phyloP scores from a whole-genome alignment of 2,888 invertebrate species.

The Drepana falcataria region DNA sequence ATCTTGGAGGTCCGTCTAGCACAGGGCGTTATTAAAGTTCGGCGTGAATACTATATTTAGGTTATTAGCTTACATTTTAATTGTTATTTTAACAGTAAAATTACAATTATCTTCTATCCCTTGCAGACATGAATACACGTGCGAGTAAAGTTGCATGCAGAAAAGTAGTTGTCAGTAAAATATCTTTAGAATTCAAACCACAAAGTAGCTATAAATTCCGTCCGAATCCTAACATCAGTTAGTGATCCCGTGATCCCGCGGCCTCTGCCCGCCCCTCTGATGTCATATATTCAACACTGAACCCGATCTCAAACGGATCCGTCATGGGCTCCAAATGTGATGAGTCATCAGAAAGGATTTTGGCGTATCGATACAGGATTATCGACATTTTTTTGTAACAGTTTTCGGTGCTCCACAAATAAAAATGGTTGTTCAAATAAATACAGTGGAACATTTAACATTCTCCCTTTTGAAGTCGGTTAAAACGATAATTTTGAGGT shows the following conservation, averaged over 20 bases:
- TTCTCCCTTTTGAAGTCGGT: too few species aligned
- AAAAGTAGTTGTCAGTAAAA: background rate
- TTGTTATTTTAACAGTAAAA: too few species aligned
- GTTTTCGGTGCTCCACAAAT: background rate
- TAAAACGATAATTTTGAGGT: too few species aligned
- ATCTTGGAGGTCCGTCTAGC: too few species aligned
- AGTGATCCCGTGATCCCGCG: constrained; percentile 36
- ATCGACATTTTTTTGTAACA: background rate
- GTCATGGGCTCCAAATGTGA: constrained; percentile 56
- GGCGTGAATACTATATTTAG: too few species aligned
- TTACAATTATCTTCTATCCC: too few species aligned
- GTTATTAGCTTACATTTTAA: too few species aligned
- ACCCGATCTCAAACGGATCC: constrained; percentile 54
- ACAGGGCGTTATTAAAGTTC: too few species aligned
- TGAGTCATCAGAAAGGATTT: constrained; percentile 41
- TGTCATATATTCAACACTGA: constrained; percentile 32
- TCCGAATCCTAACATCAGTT: background rate
- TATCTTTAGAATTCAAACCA: background rate
- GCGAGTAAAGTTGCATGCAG: too few species aligned
- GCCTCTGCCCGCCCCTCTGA: constrained; percentile 37
- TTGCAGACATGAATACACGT: too few species aligned
- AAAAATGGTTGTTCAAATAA: background rate
- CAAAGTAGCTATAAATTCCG: background rate
- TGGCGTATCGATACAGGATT: constrained; percentile 6
- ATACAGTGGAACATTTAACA: too few species aligned